These are phyloP conservation scores for Dyspetes luteomarginatus DNA, from an alignment of 2,888 invertebrate species.

Conservation along the genomic window DNA sequence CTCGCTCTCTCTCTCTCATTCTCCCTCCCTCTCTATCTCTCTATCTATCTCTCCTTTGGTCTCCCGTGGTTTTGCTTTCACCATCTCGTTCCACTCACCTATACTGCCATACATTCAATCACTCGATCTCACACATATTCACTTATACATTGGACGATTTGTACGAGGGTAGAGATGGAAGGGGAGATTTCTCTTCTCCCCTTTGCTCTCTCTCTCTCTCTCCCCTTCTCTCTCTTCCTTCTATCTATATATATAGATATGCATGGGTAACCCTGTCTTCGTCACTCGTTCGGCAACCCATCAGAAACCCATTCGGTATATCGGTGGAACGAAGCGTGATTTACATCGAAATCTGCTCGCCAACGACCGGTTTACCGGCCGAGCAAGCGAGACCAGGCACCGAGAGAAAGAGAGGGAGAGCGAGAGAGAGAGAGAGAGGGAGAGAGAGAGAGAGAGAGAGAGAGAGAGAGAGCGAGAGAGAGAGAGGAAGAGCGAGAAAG, in stretches of 20 bases:
- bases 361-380: conserved; percentile 65
- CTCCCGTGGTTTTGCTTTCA: neutral
- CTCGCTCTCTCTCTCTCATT: conserved; percentile 16
- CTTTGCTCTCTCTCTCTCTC: conserved; percentile 9
- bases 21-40: neutral
- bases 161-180: neutral
- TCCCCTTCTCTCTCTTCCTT: conserved; percentile 1
- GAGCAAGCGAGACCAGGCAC: too few relatives aligned
- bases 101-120: conserved; percentile 46
- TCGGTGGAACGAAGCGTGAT: conserved; percentile 73
- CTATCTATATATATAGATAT: conserved; percentile 4
- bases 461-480: conserved; percentile 26
- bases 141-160: neutral
- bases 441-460: neutral
- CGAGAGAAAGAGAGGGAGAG: conserved; percentile 23
- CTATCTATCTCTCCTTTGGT: neutral
- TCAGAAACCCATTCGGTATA: conserved; percentile 66
- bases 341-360: conserved; percentile 74
- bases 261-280: conserved; percentile 19
- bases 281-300: conserved; percentile 51
- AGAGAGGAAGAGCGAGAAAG: conserved; percentile 9
- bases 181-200: conserved; percentile 5
- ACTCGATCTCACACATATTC: conserved; percentile 20
- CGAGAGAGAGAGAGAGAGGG: too few relatives aligned
- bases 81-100: conserved; percentile 20